Percentiles rank a stretch among this genome's conserved stretches.
Conservation (phyloP, 92 coral and sea anemone genomes). For the Desmophyllum pertusum region DNA sequence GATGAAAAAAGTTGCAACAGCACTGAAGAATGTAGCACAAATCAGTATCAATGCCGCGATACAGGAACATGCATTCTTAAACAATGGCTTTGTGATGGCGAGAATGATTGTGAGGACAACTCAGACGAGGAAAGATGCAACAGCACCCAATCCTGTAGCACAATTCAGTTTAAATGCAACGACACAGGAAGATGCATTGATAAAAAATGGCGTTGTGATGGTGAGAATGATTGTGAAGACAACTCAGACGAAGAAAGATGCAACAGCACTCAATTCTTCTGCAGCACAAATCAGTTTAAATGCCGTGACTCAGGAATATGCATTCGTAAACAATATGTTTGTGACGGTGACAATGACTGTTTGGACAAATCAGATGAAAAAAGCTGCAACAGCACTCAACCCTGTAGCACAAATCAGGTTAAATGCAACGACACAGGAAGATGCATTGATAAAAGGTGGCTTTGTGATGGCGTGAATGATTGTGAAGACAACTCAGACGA, state of each 20-base stretch:
- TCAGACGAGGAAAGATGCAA: slow-evolving; percentile 53
- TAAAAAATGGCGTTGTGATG: slow-evolving; percentile 40
- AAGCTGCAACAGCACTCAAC: background rate
- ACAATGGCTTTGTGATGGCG: slow-evolving; percentile 60
- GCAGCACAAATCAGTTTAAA: background rate
- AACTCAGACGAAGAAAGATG: slow-evolving; percentile 47
- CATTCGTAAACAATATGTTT: no score
- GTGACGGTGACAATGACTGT: slow-evolving; percentile 58
- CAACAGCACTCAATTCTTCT: background rate
- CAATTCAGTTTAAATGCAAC: slow-evolving; percentile 5
- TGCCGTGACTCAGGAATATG: no score
- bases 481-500: slow-evolving; percentile 56
- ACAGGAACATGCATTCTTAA: slow-evolving; percentile 27
- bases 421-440: slow-evolving; percentile 1
- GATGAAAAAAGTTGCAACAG: no score
- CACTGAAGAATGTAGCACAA: no score
- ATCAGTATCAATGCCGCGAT: no score
- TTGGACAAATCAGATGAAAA: slow-evolving; percentile 50
- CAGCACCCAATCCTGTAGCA: no score
- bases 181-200: slow-evolving; percentile 18
- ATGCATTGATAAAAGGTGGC: slow-evolving; percentile 32
- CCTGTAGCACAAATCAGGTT: background rate
- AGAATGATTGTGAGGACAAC: slow-evolving; percentile 38
- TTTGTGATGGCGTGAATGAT: slow-evolving; percentile 42
- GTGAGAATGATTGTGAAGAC: slow-evolving; percentile 43